Evolutionary conservation across 2,797 vertebrate species (phyloP).

Genomic region (Anas capensis): DNA sequence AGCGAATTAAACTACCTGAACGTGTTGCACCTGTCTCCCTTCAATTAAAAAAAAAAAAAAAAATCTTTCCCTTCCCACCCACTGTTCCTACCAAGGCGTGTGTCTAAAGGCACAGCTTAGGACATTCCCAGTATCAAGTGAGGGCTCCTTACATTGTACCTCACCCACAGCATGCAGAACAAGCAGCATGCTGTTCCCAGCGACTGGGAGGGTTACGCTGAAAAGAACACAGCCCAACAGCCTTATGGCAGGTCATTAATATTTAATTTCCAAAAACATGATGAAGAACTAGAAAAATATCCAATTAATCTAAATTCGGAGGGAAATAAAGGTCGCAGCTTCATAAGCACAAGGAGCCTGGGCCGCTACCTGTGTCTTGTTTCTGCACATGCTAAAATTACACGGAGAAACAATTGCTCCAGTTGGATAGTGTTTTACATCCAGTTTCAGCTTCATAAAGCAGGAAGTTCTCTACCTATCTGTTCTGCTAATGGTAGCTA

Average conservation of each 20-base stretch:
- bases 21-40: background rate
- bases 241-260: background rate
- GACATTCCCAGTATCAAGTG: background rate
- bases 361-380: background rate
- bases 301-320: background rate
- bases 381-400: background rate
- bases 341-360: background rate
- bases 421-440: background rate
- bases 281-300: background rate
- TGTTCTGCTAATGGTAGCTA: background rate
- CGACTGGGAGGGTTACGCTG: background rate
- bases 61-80: background rate
- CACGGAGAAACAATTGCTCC: background rate
- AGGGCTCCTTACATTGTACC: background rate
- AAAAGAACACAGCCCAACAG: background rate
- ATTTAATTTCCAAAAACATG: background rate
- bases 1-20: no score
- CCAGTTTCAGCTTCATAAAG: background rate
- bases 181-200: background rate
- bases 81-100: background rate
- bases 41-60: no score
- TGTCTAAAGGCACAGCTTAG: background rate
- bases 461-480: background rate
- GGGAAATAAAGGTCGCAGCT: background rate
- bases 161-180: rapidly evolving